Evolutionary conservation across 2,113 vertebrate genomes (phyloP).

Genomic region (Pelecanoides urinatrix): DNA sequence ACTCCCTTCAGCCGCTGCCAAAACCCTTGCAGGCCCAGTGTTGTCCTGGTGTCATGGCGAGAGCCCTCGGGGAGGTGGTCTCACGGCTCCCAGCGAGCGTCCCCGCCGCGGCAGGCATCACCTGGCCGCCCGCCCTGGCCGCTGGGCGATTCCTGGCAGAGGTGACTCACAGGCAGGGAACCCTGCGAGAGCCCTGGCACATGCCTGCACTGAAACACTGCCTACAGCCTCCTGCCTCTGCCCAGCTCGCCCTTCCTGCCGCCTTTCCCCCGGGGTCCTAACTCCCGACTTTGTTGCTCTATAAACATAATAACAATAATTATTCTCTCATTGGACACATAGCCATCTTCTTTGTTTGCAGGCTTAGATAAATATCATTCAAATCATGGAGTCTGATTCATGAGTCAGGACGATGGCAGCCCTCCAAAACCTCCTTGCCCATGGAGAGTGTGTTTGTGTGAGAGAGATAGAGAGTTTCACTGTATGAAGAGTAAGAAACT

Average conservation of each 20-base stretch:
- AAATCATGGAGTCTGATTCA: conserved; percentile 31
- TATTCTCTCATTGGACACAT: conserved; percentile 50
- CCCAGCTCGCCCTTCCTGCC: conserved; percentile 23
- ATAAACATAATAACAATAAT: conserved; percentile 66
- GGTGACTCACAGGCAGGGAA: conserved; percentile 1
- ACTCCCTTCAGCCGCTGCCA: not conserved
- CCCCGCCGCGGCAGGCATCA: not conserved
- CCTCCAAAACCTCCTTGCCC: conserved; percentile 47
- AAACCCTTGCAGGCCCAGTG: not conserved
- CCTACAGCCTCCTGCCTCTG: conserved; percentile 21
- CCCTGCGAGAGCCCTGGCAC: not conserved
- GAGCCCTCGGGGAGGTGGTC: not conserved
- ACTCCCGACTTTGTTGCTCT: conserved; percentile 56
- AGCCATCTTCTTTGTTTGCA: conserved; percentile 61
- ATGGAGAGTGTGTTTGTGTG: conserved; percentile 25
- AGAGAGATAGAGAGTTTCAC: conserved; percentile 42
- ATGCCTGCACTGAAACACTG: not conserved
- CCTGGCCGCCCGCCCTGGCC: not conserved
- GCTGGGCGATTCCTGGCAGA: not conserved
- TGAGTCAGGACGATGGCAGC: conserved; percentile 48
- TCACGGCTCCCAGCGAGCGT: accelerated
- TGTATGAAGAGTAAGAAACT: conserved; percentile 47
- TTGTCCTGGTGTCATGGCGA: accelerated
- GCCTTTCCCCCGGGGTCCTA: conserved; percentile 52
- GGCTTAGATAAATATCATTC: conserved; percentile 52